A percentile compares a stretch with the other conserved stretches of the same genome.
phyloP scores from a whole-genome alignment of 2,113 vertebrate genomes.

The Trochalopteron elliotii region DNA sequence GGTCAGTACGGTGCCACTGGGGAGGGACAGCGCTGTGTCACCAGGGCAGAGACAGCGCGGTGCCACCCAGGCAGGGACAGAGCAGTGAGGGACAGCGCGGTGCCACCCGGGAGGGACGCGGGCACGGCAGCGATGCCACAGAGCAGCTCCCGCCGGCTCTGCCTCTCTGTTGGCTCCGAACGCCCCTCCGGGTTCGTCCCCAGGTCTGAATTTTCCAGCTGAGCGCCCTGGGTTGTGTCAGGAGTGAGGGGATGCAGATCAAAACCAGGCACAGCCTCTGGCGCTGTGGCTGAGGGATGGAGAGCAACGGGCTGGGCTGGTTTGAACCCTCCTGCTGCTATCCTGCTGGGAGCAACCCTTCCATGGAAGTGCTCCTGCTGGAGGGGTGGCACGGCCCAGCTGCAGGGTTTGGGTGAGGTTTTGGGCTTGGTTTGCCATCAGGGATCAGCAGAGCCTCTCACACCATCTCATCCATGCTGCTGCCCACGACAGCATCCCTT shows the following conservation, averaged over 20 bases:
- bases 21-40: too few species aligned
- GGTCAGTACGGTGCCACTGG: too few species aligned
- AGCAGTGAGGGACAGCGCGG: too few species aligned
- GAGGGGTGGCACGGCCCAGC: not conserved
- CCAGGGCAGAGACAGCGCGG: too few species aligned
- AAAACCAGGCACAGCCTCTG: not conserved
- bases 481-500: not conserved
- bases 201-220: not conserved
- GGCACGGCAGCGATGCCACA: rapidly evolving
- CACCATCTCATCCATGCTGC: rapidly evolving
- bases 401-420: too few species aligned
- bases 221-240: not conserved
- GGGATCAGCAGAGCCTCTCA: not conserved
- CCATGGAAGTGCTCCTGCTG: too few species aligned
- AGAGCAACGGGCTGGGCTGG: not conserved
- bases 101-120: not conserved
- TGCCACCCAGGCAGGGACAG: not conserved
- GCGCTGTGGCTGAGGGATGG: not conserved
- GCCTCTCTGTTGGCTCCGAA: rapidly evolving
- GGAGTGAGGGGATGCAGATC: not conserved
- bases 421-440: not conserved
- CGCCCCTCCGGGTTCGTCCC: not conserved
- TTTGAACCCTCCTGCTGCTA: rapidly evolving
- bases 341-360: not conserved
- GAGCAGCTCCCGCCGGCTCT: not conserved